Conservation (phyloP, 37 sponge, comb jelly and placozoan species). For the Amphimedon queenslandica region DNA sequence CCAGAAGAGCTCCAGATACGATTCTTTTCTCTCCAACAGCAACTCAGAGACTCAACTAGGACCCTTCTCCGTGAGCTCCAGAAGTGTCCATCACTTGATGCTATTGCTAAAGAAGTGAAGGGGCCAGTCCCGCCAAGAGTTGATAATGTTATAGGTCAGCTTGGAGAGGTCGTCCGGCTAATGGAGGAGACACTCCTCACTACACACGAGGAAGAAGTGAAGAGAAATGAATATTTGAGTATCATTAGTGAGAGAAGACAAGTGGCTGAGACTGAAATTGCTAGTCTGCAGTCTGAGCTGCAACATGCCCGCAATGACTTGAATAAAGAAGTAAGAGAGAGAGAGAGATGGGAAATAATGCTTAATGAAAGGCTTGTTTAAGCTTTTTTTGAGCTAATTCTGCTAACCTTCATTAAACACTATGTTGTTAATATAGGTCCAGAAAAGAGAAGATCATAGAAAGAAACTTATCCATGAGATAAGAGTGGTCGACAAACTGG, state of each 20-base stretch:
- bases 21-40: slow-evolving; percentile 17
- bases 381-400: no score
- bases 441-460: slow-evolving; percentile 39
- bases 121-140: neutral
- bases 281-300: slow-evolving; percentile 70
- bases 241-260: slow-evolving; percentile 47
- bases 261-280: slow-evolving; percentile 49
- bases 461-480: slow-evolving; percentile 65
- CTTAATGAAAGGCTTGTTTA: no score
- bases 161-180: slow-evolving; percentile 34
- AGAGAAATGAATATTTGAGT: slow-evolving; percentile 41
- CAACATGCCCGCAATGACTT: slow-evolving; percentile 44
- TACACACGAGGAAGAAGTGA: slow-evolving; percentile 75
- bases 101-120: slow-evolving; percentile 21
- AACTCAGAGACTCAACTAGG: slow-evolving; percentile 52
- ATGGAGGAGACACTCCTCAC: slow-evolving; percentile 76
- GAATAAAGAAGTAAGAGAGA: slow-evolving; percentile 45
- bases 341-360: no score
- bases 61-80: slow-evolving; percentile 64
- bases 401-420: no score
- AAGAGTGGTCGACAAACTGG: slow-evolving; percentile 52
- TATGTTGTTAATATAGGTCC: slow-evolving; percentile 26
- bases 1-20: neutral
- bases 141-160: neutral
- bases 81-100: slow-evolving; percentile 48